Percentiles rank a stretch among this genome's conserved stretches.
phyloP scores from a whole-genome alignment of 2,888 invertebrate genomes.

The Megalurothrips usitatus region DNA sequence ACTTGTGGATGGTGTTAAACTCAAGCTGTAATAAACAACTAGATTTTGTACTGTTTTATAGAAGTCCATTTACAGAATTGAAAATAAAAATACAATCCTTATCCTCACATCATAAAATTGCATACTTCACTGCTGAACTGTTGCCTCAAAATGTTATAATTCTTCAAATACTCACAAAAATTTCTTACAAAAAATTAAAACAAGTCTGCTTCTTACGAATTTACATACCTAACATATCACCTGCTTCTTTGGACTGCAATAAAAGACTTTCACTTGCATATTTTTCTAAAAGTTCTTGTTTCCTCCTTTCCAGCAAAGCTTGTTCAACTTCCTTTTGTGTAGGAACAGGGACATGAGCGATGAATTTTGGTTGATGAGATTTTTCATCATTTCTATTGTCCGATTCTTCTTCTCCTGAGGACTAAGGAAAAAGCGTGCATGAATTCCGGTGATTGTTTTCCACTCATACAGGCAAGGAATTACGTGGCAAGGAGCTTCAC shows the following conservation, averaged over 20 bases:
- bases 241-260: conserved; percentile 44
- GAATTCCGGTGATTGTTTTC: not conserved
- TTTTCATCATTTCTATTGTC: conserved; percentile 43
- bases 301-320: conserved; percentile 82
- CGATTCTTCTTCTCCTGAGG: conserved; percentile 36
- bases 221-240: conserved; percentile 33
- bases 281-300: conserved; percentile 83
- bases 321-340: conserved; percentile 92
- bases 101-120: not conserved
- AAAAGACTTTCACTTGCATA: conserved; percentile 53
- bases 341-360: conserved; percentile 87
- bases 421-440: conserved; percentile 27
- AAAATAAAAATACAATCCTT: no score
- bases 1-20: not conserved
- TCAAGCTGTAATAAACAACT: not conserved
- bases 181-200: not conserved
- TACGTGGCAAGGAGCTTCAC: conserved; percentile 29
- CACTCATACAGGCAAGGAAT: not conserved
- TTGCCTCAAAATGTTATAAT: not conserved
- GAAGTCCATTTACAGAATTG: no score
- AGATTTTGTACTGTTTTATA: not conserved
- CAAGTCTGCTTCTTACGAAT: not conserved
- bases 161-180: not conserved
- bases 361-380: conserved; percentile 57
- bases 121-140: not conserved